These are phyloP conservation scores for Callocephalon fimbriatum DNA, from an alignment of 2,113 vertebrate species.

Conservation along the genomic window DNA sequence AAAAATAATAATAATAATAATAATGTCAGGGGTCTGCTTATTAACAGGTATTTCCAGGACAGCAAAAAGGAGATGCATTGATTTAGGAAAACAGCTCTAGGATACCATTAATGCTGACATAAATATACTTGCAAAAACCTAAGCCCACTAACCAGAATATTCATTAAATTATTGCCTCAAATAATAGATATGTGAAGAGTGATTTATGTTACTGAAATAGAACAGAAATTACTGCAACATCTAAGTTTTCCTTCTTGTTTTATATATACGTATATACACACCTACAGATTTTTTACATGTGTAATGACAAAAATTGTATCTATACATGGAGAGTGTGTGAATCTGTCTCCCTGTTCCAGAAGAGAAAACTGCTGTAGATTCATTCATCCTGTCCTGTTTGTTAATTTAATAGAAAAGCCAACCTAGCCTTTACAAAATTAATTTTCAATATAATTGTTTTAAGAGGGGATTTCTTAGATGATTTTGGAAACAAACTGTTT, in stretches of 20 bases:
- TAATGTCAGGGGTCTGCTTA: not conserved
- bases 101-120: not conserved
- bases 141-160: not conserved
- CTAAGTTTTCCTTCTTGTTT: not conserved
- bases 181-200: not conserved
- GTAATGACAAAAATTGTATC: not conserved
- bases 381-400: not conserved
- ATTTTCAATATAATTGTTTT: not conserved
- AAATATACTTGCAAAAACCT: not conserved
- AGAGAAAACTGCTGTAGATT: not conserved
- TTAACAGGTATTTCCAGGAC: not conserved
- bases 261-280: not conserved
- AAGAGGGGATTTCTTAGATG: not conserved
- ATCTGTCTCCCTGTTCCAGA: not conserved
- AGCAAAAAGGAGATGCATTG: not conserved
- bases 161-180: not conserved
- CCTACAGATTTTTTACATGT: not conserved
- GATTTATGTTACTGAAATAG: not conserved
- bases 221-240: not conserved
- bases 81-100: not conserved
- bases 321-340: not conserved
- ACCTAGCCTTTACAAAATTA: not conserved
- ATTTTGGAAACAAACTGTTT: not conserved
- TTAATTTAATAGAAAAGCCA: not conserved
- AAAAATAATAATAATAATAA: not conserved